Base-by-base conservation (phyloP, 2,797 vertebrate species). In the Euphonia xanthogaster region DNA sequence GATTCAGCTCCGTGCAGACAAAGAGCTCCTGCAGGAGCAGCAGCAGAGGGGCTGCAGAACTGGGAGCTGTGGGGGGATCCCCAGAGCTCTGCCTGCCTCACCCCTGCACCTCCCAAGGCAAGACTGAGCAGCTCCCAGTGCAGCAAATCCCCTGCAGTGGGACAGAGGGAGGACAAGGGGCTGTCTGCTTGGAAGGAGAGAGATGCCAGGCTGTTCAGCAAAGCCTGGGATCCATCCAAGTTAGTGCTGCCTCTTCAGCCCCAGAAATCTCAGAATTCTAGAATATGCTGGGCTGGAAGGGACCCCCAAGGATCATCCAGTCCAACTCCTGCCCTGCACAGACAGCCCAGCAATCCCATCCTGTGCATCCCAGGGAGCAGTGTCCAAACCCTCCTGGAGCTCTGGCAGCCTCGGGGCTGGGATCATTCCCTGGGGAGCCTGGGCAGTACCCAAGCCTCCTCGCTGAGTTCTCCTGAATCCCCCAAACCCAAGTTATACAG, bases 351-450 rank as follows among this genome's bases (percentile, higher is more conserved):
- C 40, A 54, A 28, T 4, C 9, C 35, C 62, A n/a, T 1, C 35
- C 55, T 42, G 62, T 0, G 8, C 47, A 45, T 24, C 62, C 31
- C 48, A 42, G 39, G 12, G 0, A 60, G 40, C 0, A 0, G 0
- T 61, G 48, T 12, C 15, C 70, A 61, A 75, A 62, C 0, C 0
- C 16, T 37, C 48, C 55, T 19, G 55, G 11, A 76, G 71, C 71
- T 70, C n/a, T 57, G 57, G 48, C 42, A 82, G 63, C 78, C 57
- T 57, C 1, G 0, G 48, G 63, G 24, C 28, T 0, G 4, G 5
- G 37, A 2, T 28, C 48, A 54, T 16, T 13, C 47, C 55, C 50
- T 39, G 55, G 71, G 68, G 54, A 61, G 35, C 31, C 54, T 81
- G 86, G 3, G 21, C 57, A 57, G 65, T 20, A 44, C 22, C 35